phyloP scores from a whole-genome alignment of 2,888 invertebrate species.

The Petrolisthes manimaculis region DNA sequence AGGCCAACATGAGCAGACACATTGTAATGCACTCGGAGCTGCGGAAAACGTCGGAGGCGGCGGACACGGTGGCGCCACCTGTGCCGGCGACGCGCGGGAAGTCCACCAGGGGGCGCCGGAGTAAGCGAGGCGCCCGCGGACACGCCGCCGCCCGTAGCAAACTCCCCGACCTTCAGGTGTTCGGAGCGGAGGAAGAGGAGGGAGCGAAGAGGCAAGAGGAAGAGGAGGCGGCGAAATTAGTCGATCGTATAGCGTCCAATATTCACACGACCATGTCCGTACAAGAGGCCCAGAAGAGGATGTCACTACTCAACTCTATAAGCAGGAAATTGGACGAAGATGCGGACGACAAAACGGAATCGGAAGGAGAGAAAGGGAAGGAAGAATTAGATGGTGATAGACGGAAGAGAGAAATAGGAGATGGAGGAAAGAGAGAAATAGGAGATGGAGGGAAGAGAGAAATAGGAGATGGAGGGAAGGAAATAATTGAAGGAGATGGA shows the following conservation, averaged over 20 bases:
- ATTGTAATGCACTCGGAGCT: constrained; percentile 54
- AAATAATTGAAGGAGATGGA: too few species aligned
- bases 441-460: too few species aligned
- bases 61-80: constrained; percentile 16
- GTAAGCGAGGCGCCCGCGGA: constrained; percentile 10
- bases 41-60: constrained; percentile 26
- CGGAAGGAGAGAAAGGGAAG: neutral
- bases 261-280: constrained; percentile 60
- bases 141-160: neutral
- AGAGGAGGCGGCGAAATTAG: constrained; percentile 57
- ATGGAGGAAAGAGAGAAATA: too few species aligned
- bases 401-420: neutral
- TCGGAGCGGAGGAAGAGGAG: constrained; percentile 48
- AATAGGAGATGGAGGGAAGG: too few species aligned
- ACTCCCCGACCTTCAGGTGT: constrained; percentile 44
- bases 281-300: constrained; percentile 48
- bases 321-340: constrained; percentile 59
- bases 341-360: constrained; percentile 28
- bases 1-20: constrained; percentile 60
- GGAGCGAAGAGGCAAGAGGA: constrained; percentile 38
- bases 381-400: neutral
- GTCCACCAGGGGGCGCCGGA: constrained; percentile 29
- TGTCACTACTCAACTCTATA: constrained; percentile 54
- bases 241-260: constrained; percentile 59
- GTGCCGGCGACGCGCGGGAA: neutral